Conservation (phyloP, 2,888 invertebrate genomes). For the Bimastos eiseni region DNA sequence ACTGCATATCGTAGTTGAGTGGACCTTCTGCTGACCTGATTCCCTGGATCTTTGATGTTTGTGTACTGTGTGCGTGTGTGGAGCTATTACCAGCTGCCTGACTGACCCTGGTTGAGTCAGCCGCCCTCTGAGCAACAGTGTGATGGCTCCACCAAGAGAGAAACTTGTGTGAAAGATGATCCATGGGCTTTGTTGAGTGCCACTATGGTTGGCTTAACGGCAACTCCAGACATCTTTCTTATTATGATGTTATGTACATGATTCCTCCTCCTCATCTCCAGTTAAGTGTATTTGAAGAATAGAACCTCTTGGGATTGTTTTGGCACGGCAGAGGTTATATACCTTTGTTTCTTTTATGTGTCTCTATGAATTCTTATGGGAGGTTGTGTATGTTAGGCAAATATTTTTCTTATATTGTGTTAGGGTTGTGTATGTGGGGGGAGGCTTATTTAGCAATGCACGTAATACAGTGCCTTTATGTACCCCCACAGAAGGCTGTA, state of each 20-base stretch:
- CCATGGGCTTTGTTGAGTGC: neutral
- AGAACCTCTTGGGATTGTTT: neutral
- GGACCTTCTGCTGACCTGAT: neutral
- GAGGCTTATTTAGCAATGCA: no score
- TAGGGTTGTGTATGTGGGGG: no score
- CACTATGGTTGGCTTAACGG: neutral
- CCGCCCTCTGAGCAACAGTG: neutral
- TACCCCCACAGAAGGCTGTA: no score
- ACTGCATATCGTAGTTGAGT: no score
- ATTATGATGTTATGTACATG: neutral
- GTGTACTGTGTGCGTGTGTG: no score
- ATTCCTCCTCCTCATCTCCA: neutral
- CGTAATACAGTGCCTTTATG: no score
- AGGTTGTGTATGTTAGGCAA: neutral
- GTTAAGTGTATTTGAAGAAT: constrained; percentile 2
- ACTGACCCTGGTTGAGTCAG: no score
- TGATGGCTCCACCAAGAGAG: neutral
- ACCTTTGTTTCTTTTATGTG: neutral
- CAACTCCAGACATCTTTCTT: neutral
- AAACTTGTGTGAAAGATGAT: neutral
- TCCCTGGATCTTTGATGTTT: no score
- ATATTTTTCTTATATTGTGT: neutral
- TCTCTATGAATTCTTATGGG: neutral
- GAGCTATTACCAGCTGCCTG: no score
- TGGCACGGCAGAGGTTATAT: neutral